Evolutionary conservation across 2,797 vertebrate species (phyloP).

Genomic region (Anguilla marmorata): DNA sequence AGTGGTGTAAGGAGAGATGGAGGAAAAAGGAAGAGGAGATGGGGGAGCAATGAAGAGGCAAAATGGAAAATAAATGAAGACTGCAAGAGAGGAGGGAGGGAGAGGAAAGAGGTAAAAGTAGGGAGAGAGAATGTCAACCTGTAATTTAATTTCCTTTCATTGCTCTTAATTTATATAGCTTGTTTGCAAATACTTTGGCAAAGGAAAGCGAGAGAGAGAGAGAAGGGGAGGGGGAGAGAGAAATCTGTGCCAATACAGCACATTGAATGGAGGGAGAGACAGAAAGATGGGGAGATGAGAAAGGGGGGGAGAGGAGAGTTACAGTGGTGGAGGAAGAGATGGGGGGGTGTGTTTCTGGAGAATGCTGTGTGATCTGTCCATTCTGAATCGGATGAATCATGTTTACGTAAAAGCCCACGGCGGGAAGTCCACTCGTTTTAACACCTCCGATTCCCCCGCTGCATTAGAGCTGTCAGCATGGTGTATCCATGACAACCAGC

Average conservation of each 20-base stretch:
- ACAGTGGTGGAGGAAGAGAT: not conserved
- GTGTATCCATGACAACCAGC: not conserved
- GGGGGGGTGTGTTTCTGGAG: not conserved
- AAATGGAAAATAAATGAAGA: too few relatives aligned
- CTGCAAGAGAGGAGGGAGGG: not conserved
- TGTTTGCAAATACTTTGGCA: not conserved
- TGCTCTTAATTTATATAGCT: not conserved
- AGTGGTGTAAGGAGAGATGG: not conserved
- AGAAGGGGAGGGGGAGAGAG: not conserved
- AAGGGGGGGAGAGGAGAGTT: not conserved
- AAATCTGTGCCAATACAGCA: not conserved
- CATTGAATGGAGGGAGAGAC: not conserved
- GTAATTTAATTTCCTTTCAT: too few relatives aligned
- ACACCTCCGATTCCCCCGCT: not conserved
- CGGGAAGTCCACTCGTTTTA: not conserved
- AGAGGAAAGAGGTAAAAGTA: not conserved
- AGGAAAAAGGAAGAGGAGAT: not conserved
- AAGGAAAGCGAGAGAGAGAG: not conserved
- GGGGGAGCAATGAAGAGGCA: too few relatives aligned
- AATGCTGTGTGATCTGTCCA: not conserved
- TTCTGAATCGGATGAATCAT: not conserved
- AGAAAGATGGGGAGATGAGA: not conserved
- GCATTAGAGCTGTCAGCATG: not conserved
- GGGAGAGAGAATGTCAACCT: too few relatives aligned
- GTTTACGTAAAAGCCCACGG: not conserved